These are phyloP conservation scores for Larimichthys polyactis DNA, from an alignment of 2,113 vertebrate species.

Conservation along the genomic window DNA sequence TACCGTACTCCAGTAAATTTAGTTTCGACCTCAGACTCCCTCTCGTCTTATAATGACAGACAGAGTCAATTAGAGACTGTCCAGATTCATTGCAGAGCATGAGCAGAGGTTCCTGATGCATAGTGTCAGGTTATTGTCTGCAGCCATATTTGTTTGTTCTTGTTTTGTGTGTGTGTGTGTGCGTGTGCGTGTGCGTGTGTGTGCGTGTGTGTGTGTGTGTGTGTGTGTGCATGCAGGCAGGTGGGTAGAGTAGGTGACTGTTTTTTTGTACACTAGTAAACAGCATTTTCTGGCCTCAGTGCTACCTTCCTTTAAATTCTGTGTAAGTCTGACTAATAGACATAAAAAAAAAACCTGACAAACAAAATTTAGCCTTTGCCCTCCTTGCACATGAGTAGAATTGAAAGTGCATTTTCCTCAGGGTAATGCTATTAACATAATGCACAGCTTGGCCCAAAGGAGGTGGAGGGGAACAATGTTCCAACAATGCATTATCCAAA, in stretches of 20 bases:
- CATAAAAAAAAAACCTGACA: conserved; percentile 30
- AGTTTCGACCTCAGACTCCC: conserved; percentile 23
- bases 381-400: conserved; percentile 27
- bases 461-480: background rate
- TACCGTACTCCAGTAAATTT: conserved; percentile 8
- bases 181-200: background rate
- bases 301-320: conserved; percentile 12
- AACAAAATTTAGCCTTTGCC: conserved; percentile 34
- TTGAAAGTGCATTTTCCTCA: conserved; percentile 44
- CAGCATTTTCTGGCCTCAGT: background rate
- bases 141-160: background rate
- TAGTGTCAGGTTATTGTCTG: conserved; percentile 21
- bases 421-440: conserved; percentile 46
- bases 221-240: background rate
- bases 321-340: conserved; percentile 29
- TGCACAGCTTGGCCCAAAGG: conserved; percentile 37
- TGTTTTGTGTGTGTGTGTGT: background rate
- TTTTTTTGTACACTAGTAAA: background rate
- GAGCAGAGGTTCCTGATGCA: background rate
- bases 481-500: conserved; percentile 37
- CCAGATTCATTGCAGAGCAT: conserved; percentile 7
- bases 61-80: conserved; percentile 31
- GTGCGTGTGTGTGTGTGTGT: background rate
- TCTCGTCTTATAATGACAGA: conserved; percentile 16
- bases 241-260: background rate